A percentile compares a stretch with the other conserved stretches of the same genome.
Evolutionary conservation across 2,113 vertebrate species (phyloP).

Genomic region (Podarcis muralis): DNA sequence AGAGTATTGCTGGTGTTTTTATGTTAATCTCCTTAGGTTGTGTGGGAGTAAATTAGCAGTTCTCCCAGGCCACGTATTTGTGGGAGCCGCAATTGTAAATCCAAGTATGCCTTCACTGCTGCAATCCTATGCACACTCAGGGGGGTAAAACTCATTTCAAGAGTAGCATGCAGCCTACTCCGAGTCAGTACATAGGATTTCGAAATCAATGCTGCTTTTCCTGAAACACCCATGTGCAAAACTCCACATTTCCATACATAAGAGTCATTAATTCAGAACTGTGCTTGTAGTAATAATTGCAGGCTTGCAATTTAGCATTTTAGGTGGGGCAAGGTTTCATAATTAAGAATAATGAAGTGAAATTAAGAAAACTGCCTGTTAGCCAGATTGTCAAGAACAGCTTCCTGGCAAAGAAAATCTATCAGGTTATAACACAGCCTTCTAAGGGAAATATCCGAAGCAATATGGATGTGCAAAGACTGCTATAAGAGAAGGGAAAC

Average conservation of each 20-base stretch:
- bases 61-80: background rate
- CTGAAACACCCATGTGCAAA: background rate
- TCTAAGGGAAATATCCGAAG: accelerated
- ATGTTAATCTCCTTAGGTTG: background rate
- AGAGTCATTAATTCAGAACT: background rate
- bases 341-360: background rate
- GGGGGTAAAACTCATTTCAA: background rate
- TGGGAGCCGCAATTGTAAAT: background rate
- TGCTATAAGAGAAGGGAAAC: background rate
- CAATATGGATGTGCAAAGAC: background rate
- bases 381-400: background rate
- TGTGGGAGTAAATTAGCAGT: background rate
- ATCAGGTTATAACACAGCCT: background rate
- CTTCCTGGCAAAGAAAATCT: constrained; percentile 24
- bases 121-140: background rate
- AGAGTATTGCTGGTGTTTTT: background rate
- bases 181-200: background rate
- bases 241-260: background rate
- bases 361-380: constrained; percentile 2
- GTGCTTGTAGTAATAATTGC: background rate
- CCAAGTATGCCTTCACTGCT: background rate
- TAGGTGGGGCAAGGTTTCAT: background rate
- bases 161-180: background rate
- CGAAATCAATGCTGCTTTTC: background rate
- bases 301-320: background rate